Percentiles rank a stretch among this genome's conserved stretches.
Evolutionary conservation across 2,113 vertebrate species (phyloP).

Genomic region (Phrynosoma platyrhinos): DNA sequence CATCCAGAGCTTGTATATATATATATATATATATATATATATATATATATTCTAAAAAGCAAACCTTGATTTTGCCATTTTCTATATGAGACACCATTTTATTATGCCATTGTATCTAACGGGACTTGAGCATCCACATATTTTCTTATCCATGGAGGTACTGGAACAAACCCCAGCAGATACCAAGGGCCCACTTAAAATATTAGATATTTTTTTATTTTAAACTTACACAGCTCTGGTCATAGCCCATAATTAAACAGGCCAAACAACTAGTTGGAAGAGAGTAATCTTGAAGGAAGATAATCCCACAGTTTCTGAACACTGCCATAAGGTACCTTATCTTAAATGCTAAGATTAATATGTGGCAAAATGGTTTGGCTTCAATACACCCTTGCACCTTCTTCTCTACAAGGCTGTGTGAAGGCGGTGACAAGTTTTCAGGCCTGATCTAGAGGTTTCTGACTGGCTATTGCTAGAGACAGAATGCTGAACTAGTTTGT

Average conservation of each 20-base stretch:
- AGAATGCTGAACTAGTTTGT: slow-evolving; percentile 47
- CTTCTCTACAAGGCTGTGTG: background rate
- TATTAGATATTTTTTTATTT: too few relatives aligned
- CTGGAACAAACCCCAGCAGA: too few relatives aligned
- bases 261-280: background rate
- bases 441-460: background rate
- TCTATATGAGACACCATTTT: too few relatives aligned
- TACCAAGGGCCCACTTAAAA: too few relatives aligned
- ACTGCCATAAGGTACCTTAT: background rate
- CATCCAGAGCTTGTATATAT: too few relatives aligned
- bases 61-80: too few relatives aligned
- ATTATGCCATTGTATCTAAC: too few relatives aligned
- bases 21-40: too few relatives aligned
- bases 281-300: background rate
- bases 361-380: background rate
- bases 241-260: background rate
- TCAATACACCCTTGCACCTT: background rate
- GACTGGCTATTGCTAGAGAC: background rate
- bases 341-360: background rate
- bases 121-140: too few relatives aligned
- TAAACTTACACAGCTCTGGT: background rate
- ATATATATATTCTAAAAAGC: too few relatives aligned
- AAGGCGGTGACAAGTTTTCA: background rate
- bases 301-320: background rate
- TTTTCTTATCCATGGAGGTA: too few relatives aligned